phyloP scores from a whole-genome alignment of 2,888 invertebrate species.

The Pelosia muscerda region DNA sequence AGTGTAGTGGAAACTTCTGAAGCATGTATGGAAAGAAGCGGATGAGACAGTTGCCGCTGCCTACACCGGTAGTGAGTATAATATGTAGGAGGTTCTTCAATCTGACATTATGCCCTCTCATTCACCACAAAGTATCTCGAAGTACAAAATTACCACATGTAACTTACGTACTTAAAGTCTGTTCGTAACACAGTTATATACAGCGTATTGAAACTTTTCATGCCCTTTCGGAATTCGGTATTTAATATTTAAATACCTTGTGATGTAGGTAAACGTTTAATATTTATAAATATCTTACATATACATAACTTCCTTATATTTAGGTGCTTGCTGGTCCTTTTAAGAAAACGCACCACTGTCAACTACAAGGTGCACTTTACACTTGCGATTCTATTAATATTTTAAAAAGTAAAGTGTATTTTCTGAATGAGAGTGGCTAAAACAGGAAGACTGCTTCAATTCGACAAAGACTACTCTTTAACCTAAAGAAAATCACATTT shows the following conservation, averaged over 20 bases:
- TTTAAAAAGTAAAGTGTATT: not conserved
- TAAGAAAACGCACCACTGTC: no score
- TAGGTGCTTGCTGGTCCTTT: no score
- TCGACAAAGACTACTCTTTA: not conserved
- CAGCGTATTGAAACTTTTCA: not conserved
- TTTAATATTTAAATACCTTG: constrained; percentile 1
- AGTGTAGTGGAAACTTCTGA: no score
- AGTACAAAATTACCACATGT: not conserved
- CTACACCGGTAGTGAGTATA: no score
- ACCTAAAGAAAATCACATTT: no score
- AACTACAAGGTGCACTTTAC: no score
- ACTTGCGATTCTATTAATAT: no score
- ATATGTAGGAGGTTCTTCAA: not conserved
- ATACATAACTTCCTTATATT: no score
- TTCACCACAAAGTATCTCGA: not conserved
- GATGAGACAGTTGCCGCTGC: no score
- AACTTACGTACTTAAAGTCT: constrained; percentile 2
- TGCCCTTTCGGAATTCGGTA: not conserved
- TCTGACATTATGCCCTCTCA: not conserved
- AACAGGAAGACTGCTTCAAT: not conserved
- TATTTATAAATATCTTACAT: not conserved
- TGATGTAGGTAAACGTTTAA: not conserved
- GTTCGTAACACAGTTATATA: constrained; percentile 1
- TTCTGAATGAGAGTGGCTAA: not conserved
- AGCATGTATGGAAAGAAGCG: no score